Percentiles rank a stretch among this genome's conserved stretches.
phyloP scores from a whole-genome alignment of 1,140 invertebrate species.

The Odontomachus brunneus region DNA sequence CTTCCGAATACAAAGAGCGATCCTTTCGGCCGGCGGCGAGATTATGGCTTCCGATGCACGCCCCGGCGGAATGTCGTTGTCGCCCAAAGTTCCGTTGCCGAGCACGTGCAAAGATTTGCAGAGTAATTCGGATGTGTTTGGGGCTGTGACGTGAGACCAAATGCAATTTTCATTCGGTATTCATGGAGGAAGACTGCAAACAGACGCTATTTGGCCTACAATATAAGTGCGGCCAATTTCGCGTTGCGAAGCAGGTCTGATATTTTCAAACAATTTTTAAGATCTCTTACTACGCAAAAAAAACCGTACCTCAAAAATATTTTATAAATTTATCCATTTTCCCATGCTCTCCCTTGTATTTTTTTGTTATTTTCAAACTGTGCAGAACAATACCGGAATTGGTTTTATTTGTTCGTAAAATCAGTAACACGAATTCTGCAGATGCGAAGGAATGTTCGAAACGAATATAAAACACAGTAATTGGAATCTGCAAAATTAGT shows the following conservation, averaged over 20 bases:
- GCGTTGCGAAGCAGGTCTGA: neutral
- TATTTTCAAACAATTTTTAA: constrained; percentile 14
- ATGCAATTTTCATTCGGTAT: constrained; percentile 57
- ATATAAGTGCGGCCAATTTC: constrained; percentile 27
- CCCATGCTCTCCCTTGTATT: too few species aligned
- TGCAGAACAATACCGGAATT: too few species aligned
- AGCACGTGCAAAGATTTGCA: constrained; percentile 60
- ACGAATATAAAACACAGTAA: neutral
- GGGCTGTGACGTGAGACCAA: constrained; percentile 57
- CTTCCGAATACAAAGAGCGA: constrained; percentile 30
- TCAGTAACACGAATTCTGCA: neutral
- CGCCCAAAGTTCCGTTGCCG: constrained; percentile 49
- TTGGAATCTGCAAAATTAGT: neutral
- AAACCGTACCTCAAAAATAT: too few species aligned
- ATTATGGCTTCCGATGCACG: constrained; percentile 58
- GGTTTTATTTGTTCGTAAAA: neutral
- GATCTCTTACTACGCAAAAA: neutral
- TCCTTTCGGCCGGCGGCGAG: constrained; percentile 33
- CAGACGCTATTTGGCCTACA: constrained; percentile 33
- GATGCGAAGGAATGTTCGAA: neutral
- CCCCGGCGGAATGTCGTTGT: constrained; percentile 46
- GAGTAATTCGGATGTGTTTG: constrained; percentile 61
- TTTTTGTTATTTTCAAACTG: too few species aligned
- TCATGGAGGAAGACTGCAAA: constrained; percentile 50
- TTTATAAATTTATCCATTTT: too few species aligned